These are phyloP conservation scores for Uropetala carovei DNA, from an alignment of 2,888 invertebrate species.

Conservation along the genomic window DNA sequence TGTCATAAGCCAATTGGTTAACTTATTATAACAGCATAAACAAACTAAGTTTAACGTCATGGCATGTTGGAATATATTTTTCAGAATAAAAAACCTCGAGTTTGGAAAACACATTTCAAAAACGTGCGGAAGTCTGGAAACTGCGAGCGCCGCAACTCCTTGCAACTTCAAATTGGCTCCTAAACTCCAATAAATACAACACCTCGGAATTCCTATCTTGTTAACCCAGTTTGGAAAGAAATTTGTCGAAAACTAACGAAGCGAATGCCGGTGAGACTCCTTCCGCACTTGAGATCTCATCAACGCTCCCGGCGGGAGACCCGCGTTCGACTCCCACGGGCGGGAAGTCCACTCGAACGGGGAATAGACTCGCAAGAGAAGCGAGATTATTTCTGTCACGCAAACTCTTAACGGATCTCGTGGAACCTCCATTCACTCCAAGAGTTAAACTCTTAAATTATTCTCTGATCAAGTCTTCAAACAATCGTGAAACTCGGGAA, in stretches of 20 bases:
- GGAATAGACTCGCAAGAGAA: neutral
- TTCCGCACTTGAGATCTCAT: slow-evolving; percentile 7
- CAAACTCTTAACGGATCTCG: neutral
- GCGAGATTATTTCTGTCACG: neutral
- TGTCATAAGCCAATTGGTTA: too few species aligned
- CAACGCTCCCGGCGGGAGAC: neutral
- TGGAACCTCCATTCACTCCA: neutral
- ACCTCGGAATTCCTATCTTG: neutral
- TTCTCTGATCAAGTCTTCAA: neutral
- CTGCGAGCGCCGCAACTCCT: too few species aligned
- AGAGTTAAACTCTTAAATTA: neutral
- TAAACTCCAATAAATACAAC: neutral
- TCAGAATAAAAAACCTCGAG: too few species aligned
- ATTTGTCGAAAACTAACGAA: slow-evolving; percentile 7
- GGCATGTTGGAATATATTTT: too few species aligned
- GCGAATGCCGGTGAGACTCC: neutral
- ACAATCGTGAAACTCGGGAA: neutral
- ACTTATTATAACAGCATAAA: too few species aligned
- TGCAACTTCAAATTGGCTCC: too few species aligned
- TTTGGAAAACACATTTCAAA: too few species aligned
- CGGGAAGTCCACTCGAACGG: neutral
- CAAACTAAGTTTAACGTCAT: too few species aligned
- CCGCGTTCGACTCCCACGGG: neutral
- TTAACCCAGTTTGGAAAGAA: slow-evolving; percentile 23
- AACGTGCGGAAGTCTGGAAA: too few species aligned